phyloP scores from a whole-genome alignment of 2,113 vertebrate genomes.

The Oryzias javanicus region DNA sequence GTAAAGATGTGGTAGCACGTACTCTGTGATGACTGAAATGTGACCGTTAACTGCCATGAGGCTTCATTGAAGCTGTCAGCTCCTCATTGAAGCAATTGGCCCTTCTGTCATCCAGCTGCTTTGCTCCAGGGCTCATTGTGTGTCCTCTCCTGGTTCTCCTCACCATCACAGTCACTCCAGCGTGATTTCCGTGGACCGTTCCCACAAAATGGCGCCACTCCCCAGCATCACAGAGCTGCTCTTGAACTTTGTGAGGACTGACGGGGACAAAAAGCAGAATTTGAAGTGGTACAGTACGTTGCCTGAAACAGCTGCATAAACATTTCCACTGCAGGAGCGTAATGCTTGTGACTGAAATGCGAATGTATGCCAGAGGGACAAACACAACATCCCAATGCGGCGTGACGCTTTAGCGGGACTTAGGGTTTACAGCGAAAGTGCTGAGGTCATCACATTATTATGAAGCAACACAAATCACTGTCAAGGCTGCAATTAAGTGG shows the following conservation, averaged over 20 bases:
- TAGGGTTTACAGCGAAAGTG: conserved; percentile 18
- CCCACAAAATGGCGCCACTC: conserved; percentile 10
- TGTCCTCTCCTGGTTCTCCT: background rate
- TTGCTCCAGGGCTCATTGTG: conserved; percentile 21
- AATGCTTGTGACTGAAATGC: conserved; percentile 11
- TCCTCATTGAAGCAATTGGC: conserved; percentile 39
- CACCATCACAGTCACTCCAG: background rate
- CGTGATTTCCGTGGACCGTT: conserved; percentile 8
- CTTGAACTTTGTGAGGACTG: conserved; percentile 11
- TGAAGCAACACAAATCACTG: conserved; percentile 50
- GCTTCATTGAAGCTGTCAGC: conserved; percentile 38
- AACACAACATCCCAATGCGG: conserved; percentile 7
- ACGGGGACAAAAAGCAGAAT: conserved; percentile 6
- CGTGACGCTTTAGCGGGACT: conserved; percentile 12
- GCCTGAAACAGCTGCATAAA: conserved; percentile 19
- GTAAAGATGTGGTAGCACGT: conserved; percentile 27
- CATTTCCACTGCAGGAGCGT: conserved; percentile 8
- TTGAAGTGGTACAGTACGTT: background rate
- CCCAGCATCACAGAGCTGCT: conserved; percentile 4
- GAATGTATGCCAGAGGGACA: conserved; percentile 18
- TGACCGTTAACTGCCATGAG: conserved; percentile 35
- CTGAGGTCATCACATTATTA: conserved; percentile 41
- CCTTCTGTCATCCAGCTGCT: conserved; percentile 19
- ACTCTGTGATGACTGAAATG: conserved; percentile 2
- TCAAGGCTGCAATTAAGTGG: conserved; percentile 45